These are phyloP conservation scores for Drosophila falleni DNA, from an alignment of 2,888 invertebrate genomes.

Conservation along the genomic window DNA sequence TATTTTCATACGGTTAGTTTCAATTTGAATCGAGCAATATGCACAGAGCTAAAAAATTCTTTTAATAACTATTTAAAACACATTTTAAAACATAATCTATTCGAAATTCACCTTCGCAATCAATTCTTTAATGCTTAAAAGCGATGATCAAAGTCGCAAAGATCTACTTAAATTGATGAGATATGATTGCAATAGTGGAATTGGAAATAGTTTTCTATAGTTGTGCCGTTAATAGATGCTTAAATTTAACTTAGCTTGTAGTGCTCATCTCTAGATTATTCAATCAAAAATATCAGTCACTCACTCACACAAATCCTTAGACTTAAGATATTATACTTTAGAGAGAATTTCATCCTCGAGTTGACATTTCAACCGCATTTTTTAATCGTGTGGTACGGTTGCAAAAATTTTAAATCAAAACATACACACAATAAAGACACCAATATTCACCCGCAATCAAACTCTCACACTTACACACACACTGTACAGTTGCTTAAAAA, in stretches of 20 bases:
- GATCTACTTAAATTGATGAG: not conserved
- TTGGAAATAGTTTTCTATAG: not conserved
- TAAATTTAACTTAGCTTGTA: conserved; percentile 3
- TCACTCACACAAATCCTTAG: conserved; percentile 62
- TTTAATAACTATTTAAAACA: not conserved
- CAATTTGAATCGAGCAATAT: too few species aligned
- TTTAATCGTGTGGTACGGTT: conserved; percentile 58
- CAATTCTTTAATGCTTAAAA: not conserved
- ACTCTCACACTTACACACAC: conserved; percentile 4
- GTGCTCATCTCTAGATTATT: conserved; percentile 34
- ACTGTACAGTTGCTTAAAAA: conserved; percentile 8
- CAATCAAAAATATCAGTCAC: conserved; percentile 22
- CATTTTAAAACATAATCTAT: not conserved
- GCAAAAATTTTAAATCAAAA: conserved; percentile 32
- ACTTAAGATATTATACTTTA: conserved; percentile 51
- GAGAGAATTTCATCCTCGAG: conserved; percentile 69
- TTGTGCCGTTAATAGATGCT: not conserved
- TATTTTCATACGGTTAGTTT: too few species aligned
- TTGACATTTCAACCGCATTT: conserved; percentile 69
- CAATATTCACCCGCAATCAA: conserved; percentile 6
- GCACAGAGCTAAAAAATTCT: too few species aligned
- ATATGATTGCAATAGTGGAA: not conserved
- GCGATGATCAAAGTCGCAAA: not conserved
- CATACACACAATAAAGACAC: conserved; percentile 1
- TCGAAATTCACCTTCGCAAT: not conserved